phyloP scores from a whole-genome alignment of 2,113 vertebrate species.

The Chaenogobius annularis region DNA sequence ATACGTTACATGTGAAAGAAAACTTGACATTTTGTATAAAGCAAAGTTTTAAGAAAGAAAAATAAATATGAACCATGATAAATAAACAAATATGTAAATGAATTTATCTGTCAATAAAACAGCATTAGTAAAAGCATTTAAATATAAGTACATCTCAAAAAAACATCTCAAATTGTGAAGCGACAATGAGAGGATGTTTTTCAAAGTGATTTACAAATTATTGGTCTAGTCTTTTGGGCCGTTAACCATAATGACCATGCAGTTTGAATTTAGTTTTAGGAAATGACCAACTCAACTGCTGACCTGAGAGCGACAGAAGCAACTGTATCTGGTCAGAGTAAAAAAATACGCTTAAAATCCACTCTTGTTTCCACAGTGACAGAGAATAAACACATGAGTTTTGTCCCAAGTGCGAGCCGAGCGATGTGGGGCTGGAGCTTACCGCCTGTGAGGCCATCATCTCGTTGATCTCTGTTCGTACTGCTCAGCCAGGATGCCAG shows the following conservation, averaged over 20 bases:
- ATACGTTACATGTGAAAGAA: slow-evolving; percentile 2
- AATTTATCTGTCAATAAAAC: not conserved
- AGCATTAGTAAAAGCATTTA: not conserved
- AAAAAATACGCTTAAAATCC: not conserved
- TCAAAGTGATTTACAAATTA: not conserved
- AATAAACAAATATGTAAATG: not conserved
- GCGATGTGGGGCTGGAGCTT: slow-evolving; percentile 43
- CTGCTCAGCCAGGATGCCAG: slow-evolving; percentile 97
- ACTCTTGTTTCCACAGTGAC: not conserved
- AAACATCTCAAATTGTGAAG: not conserved
- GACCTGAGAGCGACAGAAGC: slow-evolving; percentile 10
- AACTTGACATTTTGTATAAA: not conserved
- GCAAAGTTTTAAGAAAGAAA: not conserved
- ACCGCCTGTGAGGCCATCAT: slow-evolving; percentile 99
- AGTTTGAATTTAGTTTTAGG: slow-evolving; percentile 1
- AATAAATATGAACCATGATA: not conserved
- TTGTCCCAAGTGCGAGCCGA: not conserved
- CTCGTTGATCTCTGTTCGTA: slow-evolving; percentile 99
- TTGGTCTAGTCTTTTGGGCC: not conserved
- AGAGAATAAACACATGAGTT: not conserved
- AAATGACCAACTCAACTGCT: slow-evolving; percentile 2
- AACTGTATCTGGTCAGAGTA: slow-evolving; percentile 2
- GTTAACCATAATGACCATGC: not conserved
- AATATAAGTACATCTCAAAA: not conserved
- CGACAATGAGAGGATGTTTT: not conserved